Conservation (phyloP, 2,113 vertebrate species). For the Poeciliopsis turrubarensis region DNA sequence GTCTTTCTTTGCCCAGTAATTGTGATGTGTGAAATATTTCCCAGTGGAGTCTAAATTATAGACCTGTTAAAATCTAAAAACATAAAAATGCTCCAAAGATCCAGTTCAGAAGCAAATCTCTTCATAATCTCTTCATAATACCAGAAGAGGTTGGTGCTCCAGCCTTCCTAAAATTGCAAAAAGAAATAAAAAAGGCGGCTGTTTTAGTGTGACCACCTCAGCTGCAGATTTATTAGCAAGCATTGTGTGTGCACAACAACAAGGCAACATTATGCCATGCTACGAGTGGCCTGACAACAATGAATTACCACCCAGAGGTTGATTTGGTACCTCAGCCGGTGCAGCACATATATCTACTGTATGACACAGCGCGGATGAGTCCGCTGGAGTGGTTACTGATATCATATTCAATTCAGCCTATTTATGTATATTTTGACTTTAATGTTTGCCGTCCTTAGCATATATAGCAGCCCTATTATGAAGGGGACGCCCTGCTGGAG, state of each 20-base stretch:
- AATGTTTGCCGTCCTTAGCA: constrained; percentile 77
- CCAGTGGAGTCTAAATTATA: not conserved
- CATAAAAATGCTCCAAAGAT: not conserved
- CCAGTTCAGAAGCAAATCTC: not conserved
- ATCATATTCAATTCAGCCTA: constrained; percentile 59
- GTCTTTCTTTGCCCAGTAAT: not conserved
- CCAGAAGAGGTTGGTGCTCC: rapidly evolving
- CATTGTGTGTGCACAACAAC: constrained; percentile 39
- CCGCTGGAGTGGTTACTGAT: constrained; percentile 71
- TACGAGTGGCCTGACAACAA: constrained; percentile 63
- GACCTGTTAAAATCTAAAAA: not conserved
- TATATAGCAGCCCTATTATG: constrained; percentile 69
- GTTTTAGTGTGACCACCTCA: constrained; percentile 9
- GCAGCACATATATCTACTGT: constrained; percentile 64
- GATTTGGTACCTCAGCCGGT: constrained; percentile 68
- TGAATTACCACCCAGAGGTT: constrained; percentile 67
- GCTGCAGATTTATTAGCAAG: constrained; percentile 30
- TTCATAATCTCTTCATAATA: not conserved
- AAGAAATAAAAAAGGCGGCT: constrained; percentile 9
- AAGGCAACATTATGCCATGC: constrained; percentile 56
- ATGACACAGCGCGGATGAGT: constrained; percentile 63
- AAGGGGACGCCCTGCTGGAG: constrained; percentile 71
- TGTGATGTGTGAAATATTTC: not conserved
- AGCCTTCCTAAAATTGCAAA: not conserved
- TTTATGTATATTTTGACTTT: constrained; percentile 74